Conservation (phyloP, 2,113 vertebrate species). For the Tursiops truncatus region DNA sequence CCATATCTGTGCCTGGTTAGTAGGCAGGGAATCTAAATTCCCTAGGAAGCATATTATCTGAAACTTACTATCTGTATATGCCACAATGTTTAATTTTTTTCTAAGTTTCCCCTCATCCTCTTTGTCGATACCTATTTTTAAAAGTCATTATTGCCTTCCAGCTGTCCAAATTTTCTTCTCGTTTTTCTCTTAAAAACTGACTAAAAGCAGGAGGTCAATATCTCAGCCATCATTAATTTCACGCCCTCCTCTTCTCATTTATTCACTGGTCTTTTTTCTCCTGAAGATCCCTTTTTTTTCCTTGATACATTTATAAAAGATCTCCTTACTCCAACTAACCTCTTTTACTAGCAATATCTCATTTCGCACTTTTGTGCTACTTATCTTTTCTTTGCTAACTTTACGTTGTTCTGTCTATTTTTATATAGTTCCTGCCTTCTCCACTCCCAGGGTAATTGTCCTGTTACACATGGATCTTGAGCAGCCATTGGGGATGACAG, state of each 20-base stretch:
- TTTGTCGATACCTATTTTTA: slow-evolving; percentile 71
- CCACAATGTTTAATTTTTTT: slow-evolving; percentile 68
- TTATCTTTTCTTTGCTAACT: slow-evolving; percentile 65
- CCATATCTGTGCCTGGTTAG: background rate
- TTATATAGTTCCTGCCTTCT: slow-evolving; percentile 57
- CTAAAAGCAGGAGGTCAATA: slow-evolving; percentile 73
- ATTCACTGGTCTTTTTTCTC: slow-evolving; percentile 60
- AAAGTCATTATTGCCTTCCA: slow-evolving; percentile 72
- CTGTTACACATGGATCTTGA: slow-evolving; percentile 6
- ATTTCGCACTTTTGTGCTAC: slow-evolving; percentile 43
- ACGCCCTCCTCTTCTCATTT: slow-evolving; percentile 61
- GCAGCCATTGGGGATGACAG: background rate
- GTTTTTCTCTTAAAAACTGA: slow-evolving; percentile 73
- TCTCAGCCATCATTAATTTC: slow-evolving; percentile 72
- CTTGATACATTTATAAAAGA: slow-evolving; percentile 71
- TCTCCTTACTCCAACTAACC: slow-evolving; percentile 58
- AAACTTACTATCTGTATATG: slow-evolving; percentile 55
- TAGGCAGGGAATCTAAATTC: slow-evolving; percentile 49
- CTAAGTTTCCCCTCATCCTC: slow-evolving; percentile 55
- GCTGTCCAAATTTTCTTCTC: slow-evolving; percentile 70
- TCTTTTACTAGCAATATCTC: slow-evolving; percentile 69
- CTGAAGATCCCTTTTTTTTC: slow-evolving; percentile 24
- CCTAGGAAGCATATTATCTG: slow-evolving; percentile 54
- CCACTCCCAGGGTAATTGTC: slow-evolving; percentile 50
- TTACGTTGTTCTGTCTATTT: slow-evolving; percentile 65